Evolutionary conservation across 2,113 vertebrate species (phyloP).

Genomic region (Campylomormyrus numenius): DNA sequence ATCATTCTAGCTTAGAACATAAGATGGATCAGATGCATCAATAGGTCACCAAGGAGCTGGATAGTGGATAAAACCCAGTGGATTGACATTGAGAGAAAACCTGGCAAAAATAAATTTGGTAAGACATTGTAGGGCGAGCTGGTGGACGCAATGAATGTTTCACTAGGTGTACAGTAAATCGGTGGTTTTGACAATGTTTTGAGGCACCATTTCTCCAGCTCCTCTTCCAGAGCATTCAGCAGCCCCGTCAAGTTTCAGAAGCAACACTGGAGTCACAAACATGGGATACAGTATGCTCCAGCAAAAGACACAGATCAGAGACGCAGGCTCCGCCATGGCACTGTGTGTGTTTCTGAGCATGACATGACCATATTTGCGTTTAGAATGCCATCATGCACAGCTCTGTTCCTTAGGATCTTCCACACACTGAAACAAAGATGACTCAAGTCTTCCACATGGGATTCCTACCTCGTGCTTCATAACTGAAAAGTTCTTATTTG

Average conservation of each 20-base stretch:
- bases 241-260: background rate
- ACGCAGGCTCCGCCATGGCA: background rate
- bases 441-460: background rate
- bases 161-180: background rate
- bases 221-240: background rate
- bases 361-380: background rate
- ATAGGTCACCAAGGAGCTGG: background rate
- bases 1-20: background rate
- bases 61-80: background rate
- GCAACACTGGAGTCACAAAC: background rate
- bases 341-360: background rate
- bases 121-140: background rate
- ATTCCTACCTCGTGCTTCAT: background rate
- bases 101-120: background rate
- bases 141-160: background rate
- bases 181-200: background rate
- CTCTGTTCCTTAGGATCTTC: background rate
- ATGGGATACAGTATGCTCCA: background rate
- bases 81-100: background rate
- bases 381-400: background rate
- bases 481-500: background rate
- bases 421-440: background rate
- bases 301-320: background rate
- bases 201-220: background rate
- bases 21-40: background rate